Evolutionary conservation across 2,797 vertebrate species (phyloP), one percentile per base, ranked within the genome.

Genomic region (Diglossa cyanea): DNA sequence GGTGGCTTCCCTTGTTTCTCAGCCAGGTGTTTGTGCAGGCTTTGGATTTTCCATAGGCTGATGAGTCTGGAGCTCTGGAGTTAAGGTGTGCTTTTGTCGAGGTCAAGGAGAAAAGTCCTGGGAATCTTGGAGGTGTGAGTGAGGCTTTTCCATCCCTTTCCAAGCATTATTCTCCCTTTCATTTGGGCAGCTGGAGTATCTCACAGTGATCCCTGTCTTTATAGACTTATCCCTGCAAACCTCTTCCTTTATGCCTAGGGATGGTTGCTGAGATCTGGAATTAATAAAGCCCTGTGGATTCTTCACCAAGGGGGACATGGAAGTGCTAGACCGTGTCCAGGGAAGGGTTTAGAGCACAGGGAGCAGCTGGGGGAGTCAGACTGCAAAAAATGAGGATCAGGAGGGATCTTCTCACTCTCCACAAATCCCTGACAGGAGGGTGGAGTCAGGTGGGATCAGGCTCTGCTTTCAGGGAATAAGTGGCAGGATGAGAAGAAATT

Each of bases 311-410:
- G 28, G 30, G 44, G 33, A 31, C 25, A 2, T 58, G 65, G 57
- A 51, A 44, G 10, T 30, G 18, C 58, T 71, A 42, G 50, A 50
- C 6, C 0, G 0, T 50, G 30, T 45, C 45, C 65, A 51, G 44
- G 44, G 25, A 30, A 71, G n/a, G 20, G 44, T 51, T 83, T 76
- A 78, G 50, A 76, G n/a, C 30, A 45, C 68, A 21, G 26, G 68
- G 25, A 73, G 47, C 14, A 19, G 37, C 37, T 70, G 57, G 23
- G 10, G 23, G 18, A 47, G 26, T 68, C 4, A 12, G 13, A 23
- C 50, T 70, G 44, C 57, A 31, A 23, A 31, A 51, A 40, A 33
- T 9, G 33, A 65, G 57, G 30, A 31, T 57, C 17, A 21, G 13
- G 57, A 44, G 37, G 17, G 55, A 57, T 50, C 50, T 76, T 39